Evolutionary conservation across 1,140 invertebrate genomes (phyloP).

Genomic region (Colletes gigas): DNA sequence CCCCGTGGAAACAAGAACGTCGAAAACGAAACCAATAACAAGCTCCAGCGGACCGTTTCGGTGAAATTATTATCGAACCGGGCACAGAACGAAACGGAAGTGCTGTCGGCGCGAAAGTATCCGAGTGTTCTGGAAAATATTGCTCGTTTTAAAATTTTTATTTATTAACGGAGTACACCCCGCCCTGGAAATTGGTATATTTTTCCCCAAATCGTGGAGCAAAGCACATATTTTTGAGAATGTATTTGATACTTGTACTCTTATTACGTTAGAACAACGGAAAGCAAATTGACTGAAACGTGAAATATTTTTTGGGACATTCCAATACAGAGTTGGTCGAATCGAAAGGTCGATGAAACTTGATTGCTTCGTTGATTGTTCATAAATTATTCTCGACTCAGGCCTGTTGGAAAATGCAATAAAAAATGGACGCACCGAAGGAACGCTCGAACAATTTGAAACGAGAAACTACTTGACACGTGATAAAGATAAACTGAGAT

Average conservation of each 20-base stretch:
- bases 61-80: not conserved
- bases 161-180: too few species aligned
- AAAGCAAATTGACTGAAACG: too few species aligned
- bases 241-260: too few species aligned
- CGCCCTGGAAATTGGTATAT: too few species aligned
- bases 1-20: not conserved
- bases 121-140: too few species aligned
- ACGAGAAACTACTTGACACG: not conserved
- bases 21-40: slow-evolving; percentile 11
- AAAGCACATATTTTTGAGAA: too few species aligned
- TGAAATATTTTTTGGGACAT: too few species aligned
- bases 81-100: not conserved
- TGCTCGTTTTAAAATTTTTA: too few species aligned
- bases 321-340: too few species aligned
- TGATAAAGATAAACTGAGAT: too few species aligned
- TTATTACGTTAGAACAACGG: too few species aligned
- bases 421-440: not conserved
- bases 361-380: slow-evolving; percentile 8
- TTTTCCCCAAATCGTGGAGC: too few species aligned
- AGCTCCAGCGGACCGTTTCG: not conserved
- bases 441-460: not conserved
- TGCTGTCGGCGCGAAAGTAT: not conserved
- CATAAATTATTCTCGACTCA: not conserved
- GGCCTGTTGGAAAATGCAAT: not conserved
- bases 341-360: not conserved